Base-by-base conservation (phyloP, 2,888 invertebrate species). In the Eristalis intricaria region DNA sequence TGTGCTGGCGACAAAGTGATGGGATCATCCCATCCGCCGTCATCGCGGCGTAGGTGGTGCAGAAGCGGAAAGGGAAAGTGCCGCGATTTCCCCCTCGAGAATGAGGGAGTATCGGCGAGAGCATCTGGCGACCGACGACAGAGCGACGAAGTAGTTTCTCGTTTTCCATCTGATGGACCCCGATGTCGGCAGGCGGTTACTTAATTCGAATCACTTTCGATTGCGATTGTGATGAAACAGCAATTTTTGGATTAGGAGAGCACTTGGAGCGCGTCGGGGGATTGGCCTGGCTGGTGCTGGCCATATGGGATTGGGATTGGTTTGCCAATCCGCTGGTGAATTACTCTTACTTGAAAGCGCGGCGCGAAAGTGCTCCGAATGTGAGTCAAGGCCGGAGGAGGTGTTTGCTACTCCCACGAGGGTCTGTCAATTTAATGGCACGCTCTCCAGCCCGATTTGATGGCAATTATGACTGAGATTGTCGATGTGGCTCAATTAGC, bases 41-140 rank as follows among this genome's bases (percentile, higher is more conserved):
- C 26, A 26, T 3, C 8, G 8, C 4, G 4, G 11, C 60, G 81
- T 69, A n/a, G 68, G 85, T 77, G 81, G 84, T 38, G 5, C 68
- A 75, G 56, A 58, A 32, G 66, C 63, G 70, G 71, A 80, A 81
- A 85, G 58, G 73, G 85, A 85, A 85, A 85, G 85, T 85, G 43
- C 19, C 50, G 19, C 64, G 64, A 73, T 73, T 81, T 85, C 73
- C 73, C 85, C 73, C 58, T 68, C 69, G 63, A 76, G 58, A 66
- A 50, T 43, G 43, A 32, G 50, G 63, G 56, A 63, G 71, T 65
- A 56, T 68, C 63, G 68, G 23, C 22, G 43, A 11, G 65, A 78
- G 84, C 76, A 77, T 35, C 58, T 60, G 50, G 50, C 19, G 50
- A 8, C 50, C 60, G 26, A 23, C 7, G n/a, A 43, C 13, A 61